phyloP scores from a whole-genome alignment of 2,797 vertebrate genomes.

The Sebastes hubbsi region DNA sequence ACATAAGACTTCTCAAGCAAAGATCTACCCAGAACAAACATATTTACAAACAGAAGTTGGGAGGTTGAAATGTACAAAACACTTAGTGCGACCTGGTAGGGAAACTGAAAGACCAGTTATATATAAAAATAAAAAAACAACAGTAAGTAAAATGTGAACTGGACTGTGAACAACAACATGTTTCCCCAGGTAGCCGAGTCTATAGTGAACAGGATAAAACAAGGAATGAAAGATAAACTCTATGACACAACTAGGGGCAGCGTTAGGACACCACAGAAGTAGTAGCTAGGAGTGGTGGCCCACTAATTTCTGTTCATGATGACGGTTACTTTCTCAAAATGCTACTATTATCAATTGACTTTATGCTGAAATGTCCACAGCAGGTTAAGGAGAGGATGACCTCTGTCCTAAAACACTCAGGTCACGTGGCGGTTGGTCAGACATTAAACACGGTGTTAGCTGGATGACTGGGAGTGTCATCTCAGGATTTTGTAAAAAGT shows the following conservation, averaged over 20 bases:
- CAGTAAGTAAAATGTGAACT: conserved; percentile 51
- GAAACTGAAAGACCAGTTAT: conserved; percentile 65
- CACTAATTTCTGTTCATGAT: conserved; percentile 50
- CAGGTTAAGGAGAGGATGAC: conserved; percentile 26
- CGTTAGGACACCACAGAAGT: conserved; percentile 46
- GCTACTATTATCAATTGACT: conserved; percentile 48
- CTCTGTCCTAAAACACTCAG: conserved; percentile 31
- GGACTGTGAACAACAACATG: conserved; percentile 45
- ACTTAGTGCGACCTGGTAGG: conserved; percentile 73
- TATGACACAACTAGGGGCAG: conserved; percentile 55
- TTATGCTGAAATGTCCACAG: conserved; percentile 47
- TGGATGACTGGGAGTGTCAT: conserved; percentile 42
- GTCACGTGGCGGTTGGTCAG: conserved; percentile 40
- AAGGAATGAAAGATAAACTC: conserved; percentile 54
- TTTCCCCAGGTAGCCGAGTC: conserved; percentile 45
- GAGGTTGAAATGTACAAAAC: conserved; percentile 82
- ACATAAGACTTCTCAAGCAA: conserved; percentile 86
- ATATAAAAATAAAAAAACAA: conserved; percentile 56
- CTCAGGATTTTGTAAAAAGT: conserved; percentile 48
- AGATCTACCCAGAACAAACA: conserved; percentile 82
- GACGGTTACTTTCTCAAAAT: conserved; percentile 42
- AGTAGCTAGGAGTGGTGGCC: conserved; percentile 40
- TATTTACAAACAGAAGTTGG: conserved; percentile 84
- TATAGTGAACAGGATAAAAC: conserved; percentile 63
- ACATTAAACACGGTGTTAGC: conserved; percentile 26